Conservation (phyloP, 1,140 invertebrate genomes). For the Colletes gigas region DNA sequence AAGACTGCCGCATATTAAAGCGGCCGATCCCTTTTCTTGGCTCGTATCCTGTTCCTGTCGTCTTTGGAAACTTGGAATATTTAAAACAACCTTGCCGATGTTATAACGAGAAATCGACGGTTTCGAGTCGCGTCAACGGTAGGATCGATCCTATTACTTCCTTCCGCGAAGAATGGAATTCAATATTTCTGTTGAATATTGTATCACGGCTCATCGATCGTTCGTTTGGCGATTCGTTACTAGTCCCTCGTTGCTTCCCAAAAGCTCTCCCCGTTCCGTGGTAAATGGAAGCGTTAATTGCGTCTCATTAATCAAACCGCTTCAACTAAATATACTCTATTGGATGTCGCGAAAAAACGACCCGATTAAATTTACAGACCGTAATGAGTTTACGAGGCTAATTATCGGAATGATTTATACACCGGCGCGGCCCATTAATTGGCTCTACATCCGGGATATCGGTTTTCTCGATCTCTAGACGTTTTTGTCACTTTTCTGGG, state of each 20-base stretch:
- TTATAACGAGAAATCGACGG: conserved; percentile 14
- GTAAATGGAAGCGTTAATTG: conserved; percentile 36
- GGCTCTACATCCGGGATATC: conserved; percentile 1
- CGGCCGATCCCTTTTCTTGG: conserved; percentile 54
- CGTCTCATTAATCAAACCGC: conserved; percentile 41
- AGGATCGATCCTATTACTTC: conserved; percentile 23
- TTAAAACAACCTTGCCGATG: conserved; percentile 58
- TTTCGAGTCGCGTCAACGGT: conserved; percentile 3
- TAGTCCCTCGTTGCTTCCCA: not conserved
- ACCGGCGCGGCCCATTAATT: not conserved
- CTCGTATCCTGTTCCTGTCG: conserved; percentile 22
- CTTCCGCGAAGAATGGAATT: not conserved
- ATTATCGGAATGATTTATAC: conserved; percentile 41
- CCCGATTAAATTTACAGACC: conserved; percentile 37
- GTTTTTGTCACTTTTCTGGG: not conserved
- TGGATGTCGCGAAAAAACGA: conserved; percentile 25
- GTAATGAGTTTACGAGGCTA: conserved; percentile 43
- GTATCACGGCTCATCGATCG: conserved; percentile 35
- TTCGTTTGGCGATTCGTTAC: conserved; percentile 6
- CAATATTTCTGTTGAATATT: conserved; percentile 19
- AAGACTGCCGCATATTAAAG: conserved; percentile 72
- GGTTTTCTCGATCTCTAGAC: not conserved
- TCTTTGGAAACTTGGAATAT: conserved; percentile 56
- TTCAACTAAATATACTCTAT: conserved; percentile 40
- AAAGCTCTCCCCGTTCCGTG: not conserved